Evolutionary conservation across 2,797 vertebrate species (phyloP).

Genomic region (Sebastes baramenuke): DNA sequence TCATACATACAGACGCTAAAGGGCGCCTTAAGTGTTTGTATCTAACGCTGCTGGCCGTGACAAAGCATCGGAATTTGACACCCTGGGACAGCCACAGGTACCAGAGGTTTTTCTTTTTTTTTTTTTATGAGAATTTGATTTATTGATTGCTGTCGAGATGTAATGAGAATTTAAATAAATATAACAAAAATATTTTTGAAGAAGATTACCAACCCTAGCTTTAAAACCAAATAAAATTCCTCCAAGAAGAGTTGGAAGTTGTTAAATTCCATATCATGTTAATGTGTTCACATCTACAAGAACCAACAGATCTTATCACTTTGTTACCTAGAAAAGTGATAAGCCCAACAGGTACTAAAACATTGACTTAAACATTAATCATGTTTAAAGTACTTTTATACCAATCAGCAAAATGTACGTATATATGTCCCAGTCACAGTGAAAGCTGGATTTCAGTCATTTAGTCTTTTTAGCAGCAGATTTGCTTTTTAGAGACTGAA

Average conservation of each 20-base stretch:
- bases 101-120: fast-evolving
- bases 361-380: not conserved
- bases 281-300: not conserved
- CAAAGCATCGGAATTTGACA: not conserved
- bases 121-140: not conserved
- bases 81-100: too few relatives aligned
- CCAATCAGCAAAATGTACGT: not conserved
- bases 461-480: not conserved
- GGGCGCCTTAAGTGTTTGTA: too few relatives aligned
- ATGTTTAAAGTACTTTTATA: not conserved
- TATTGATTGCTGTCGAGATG: not conserved
- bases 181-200: not conserved
- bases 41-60: too few relatives aligned
- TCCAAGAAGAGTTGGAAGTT: not conserved
- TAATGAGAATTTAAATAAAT: not conserved
- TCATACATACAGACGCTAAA: too few relatives aligned
- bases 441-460: not conserved
- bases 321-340: not conserved
- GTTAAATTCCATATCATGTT: not conserved
- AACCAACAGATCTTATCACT: not conserved
- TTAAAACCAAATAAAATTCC: not conserved
- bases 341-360: not conserved
- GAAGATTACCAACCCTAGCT: not conserved
- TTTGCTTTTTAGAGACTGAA: not conserved
- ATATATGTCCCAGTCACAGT: not conserved